phyloP scores from a whole-genome alignment of 2,888 invertebrate genomes.

The Oscheius sp. region DNA sequence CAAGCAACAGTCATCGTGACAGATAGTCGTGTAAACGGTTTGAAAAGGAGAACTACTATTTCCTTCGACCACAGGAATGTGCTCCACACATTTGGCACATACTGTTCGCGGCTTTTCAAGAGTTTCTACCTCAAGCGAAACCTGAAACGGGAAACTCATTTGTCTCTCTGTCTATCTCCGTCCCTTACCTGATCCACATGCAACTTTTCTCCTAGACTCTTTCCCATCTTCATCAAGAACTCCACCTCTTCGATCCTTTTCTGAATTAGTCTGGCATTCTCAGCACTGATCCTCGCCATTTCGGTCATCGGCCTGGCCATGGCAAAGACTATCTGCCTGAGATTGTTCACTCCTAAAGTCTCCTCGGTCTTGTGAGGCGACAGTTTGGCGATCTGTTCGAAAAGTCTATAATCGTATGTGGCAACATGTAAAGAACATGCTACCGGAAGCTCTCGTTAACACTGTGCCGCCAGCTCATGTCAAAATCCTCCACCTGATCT shows the following conservation, averaged over 20 bases:
- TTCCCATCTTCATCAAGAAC: not conserved
- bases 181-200: too few relatives aligned
- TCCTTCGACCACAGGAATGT: too few relatives aligned
- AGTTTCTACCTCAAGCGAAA: too few relatives aligned
- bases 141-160: too few relatives aligned
- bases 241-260: slow-evolving; percentile 19
- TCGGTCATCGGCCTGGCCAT: slow-evolving; percentile 27
- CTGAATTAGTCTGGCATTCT: slow-evolving; percentile 5
- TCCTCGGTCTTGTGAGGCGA: slow-evolving; percentile 9
- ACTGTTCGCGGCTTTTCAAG: too few relatives aligned
- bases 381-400: slow-evolving; percentile 7
- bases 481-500: not conserved
- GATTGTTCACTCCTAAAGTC: slow-evolving; percentile 24
- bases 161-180: too few relatives aligned
- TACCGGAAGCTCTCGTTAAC: slow-evolving; percentile 22
- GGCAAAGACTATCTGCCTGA: slow-evolving; percentile 1
- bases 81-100: too few relatives aligned
- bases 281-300: slow-evolving; percentile 10
- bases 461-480: slow-evolving; percentile 16
- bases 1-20: too few relatives aligned
- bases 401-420: not conserved
- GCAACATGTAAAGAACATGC: too few relatives aligned
- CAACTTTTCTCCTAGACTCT: not conserved
- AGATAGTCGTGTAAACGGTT: too few relatives aligned
- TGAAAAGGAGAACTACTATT: too few relatives aligned